Conservation (phyloP, 2,888 invertebrate species). For the Andrena dorsata region DNA sequence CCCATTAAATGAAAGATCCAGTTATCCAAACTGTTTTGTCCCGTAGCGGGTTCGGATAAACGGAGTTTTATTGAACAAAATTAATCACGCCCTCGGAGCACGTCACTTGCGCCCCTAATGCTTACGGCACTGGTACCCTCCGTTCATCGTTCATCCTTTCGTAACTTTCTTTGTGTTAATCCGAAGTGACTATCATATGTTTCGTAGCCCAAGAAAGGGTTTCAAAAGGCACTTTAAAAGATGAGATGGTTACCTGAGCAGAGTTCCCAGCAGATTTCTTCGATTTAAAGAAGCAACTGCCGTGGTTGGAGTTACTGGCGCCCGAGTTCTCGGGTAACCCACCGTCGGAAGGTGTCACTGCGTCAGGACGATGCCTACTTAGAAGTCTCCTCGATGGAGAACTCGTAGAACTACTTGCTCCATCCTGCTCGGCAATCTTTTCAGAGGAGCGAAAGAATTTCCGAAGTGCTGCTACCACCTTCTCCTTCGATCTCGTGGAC, state of each 20-base stretch:
- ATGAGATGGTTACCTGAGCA: slow-evolving; percentile 71
- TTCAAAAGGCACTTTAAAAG: neutral
- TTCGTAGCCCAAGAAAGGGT: too few relatives aligned
- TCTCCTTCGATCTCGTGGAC: slow-evolving; percentile 93
- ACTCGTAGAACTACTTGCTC: slow-evolving; percentile 86
- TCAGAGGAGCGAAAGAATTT: slow-evolving; percentile 91
- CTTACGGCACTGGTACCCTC: too few relatives aligned
- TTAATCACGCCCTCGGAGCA: too few relatives aligned
- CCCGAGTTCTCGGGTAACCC: slow-evolving; percentile 77
- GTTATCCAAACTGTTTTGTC: neutral
- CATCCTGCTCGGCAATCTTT: slow-evolving; percentile 85
- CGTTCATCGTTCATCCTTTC: too few relatives aligned
- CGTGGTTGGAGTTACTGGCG: slow-evolving; percentile 75
- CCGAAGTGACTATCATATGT: too few relatives aligned
- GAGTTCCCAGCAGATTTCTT: slow-evolving; percentile 77
- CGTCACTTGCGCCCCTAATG: too few relatives aligned
- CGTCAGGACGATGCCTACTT: slow-evolving; percentile 80
- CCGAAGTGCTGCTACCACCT: slow-evolving; percentile 92
- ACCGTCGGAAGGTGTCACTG: slow-evolving; percentile 82
- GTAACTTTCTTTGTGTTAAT: too few relatives aligned
- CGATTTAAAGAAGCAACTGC: slow-evolving; percentile 80
- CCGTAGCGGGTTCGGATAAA: neutral
- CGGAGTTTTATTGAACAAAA: neutral
- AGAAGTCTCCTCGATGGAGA: slow-evolving; percentile 87
- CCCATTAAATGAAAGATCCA: neutral